Evolutionary conservation across 1,140 invertebrate species (phyloP), one percentile per base, ranked within the genome.

Genomic region (Chrysomallon squamiferum): DNA sequence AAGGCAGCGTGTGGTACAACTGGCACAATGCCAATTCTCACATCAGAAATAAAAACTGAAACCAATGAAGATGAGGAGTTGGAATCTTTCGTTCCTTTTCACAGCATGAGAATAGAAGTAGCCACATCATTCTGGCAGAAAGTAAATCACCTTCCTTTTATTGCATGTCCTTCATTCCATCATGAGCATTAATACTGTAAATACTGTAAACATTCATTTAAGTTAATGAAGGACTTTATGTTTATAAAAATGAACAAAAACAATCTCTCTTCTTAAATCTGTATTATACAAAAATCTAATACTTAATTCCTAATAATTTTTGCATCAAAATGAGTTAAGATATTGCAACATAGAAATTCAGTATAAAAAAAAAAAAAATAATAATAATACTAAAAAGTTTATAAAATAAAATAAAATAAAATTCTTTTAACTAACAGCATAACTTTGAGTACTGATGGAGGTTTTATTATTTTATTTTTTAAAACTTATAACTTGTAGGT

Each of bases 111-210:
- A 18, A 59, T 59, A 32, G 57, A 41, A 38, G 18, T 30, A 11
- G 35, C 58, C n/a, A 59, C 33, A 30, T 38, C 65, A 33, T 70
- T 70, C 52, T 70, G 68, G 68, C 52, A 70, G 58, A 66, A 50
- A 63, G 68, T 70, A 63, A 13, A n/a, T 22, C 38, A 13, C 9
- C 30, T 15, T 50, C 18, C 27, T 22, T 59, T 15, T 11, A 3
- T 59, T 11, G 33, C 20, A n/a, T 20, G 20, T 59, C 2, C 18
- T 38, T 2, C 20, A n/a, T 7, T 35, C 9, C 30, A 15, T 30
- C 3, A 27, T 63, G n/a, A n/a, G 18, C n/a, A n/a, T 38, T 25
- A 41, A 56, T 7, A 11, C 22, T 56, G n/a, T 33, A n/a, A 3
- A 20, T 22, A 32, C n/a, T n/a, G 29, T 20, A 56, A n/a, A 5